phyloP scores from a whole-genome alignment of 2,888 invertebrate genomes.

The Eristalis pertinax region DNA sequence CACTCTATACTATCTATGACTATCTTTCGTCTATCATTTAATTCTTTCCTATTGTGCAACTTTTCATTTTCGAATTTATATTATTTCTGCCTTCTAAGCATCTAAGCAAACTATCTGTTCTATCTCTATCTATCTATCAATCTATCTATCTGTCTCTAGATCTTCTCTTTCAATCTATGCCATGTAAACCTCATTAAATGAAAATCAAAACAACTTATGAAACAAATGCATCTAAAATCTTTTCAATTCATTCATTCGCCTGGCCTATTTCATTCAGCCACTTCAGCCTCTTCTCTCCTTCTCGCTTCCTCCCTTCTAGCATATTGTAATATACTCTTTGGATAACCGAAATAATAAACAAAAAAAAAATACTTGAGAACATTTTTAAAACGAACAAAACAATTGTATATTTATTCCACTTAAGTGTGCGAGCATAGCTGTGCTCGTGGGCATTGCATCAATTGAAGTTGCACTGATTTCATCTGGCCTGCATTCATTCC shows the following conservation, averaged over 20 bases:
- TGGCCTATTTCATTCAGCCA: constrained; percentile 74
- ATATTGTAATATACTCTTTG: constrained; percentile 51
- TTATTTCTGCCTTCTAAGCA: constrained; percentile 55
- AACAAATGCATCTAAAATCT: constrained; percentile 55
- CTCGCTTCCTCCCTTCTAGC: constrained; percentile 22
- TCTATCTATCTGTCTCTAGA: constrained; percentile 44
- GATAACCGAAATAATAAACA: constrained; percentile 62
- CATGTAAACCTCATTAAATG: constrained; percentile 65
- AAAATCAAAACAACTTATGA: constrained; percentile 35
- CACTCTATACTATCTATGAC: constrained; percentile 6
- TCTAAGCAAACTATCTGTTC: constrained; percentile 52
- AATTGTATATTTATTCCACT: constrained; percentile 4
- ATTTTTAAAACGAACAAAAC: constrained; percentile 33
- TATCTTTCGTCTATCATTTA: constrained; percentile 15
- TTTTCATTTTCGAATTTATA: constrained; percentile 21
- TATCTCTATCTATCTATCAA: constrained; percentile 48
- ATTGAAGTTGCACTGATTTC: constrained; percentile 11
- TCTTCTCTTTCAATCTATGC: constrained; percentile 42
- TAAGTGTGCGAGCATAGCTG: neutral
- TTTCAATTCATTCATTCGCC: constrained; percentile 26
- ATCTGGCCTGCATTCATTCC: constrained; percentile 4
- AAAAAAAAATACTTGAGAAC: constrained; percentile 29
- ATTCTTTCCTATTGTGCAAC: constrained; percentile 43
- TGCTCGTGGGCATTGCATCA: neutral
- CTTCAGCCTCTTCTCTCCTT: constrained; percentile 30